Conservation (phyloP, 1,140 invertebrate genomes). For the Zaprionus nigranus region DNA sequence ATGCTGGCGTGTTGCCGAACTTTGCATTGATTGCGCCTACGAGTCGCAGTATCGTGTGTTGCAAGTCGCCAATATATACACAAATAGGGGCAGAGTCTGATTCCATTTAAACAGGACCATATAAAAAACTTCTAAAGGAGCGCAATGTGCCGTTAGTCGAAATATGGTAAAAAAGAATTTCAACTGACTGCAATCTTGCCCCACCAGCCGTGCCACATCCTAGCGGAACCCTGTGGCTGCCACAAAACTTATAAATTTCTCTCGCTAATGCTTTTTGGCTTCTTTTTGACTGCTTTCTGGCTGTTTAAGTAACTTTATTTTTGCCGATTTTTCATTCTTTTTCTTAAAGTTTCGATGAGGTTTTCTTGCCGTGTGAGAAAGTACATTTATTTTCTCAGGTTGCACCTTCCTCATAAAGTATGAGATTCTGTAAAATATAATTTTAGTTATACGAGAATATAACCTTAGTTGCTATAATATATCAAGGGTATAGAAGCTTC, state of each 20-base stretch:
- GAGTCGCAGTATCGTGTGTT: constrained; percentile 38
- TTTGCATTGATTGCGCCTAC: constrained; percentile 36
- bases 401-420: no score
- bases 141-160: constrained; percentile 59
- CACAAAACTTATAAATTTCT: constrained; percentile 74
- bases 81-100: constrained; percentile 69
- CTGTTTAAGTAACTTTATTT: constrained; percentile 48
- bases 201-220: background rate
- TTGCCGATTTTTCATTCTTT: constrained; percentile 53
- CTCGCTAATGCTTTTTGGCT: constrained; percentile 60
- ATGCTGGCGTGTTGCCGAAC: background rate
- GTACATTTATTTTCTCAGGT: background rate
- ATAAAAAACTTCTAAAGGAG: constrained; percentile 43
- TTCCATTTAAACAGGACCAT: constrained; percentile 37
- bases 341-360: background rate
- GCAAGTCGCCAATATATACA: constrained; percentile 58
- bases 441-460: no score
- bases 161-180: constrained; percentile 58
- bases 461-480: no score
- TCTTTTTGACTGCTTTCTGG: constrained; percentile 15
- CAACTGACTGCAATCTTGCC: constrained; percentile 63
- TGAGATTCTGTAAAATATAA: no score
- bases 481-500: background rate
- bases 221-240: constrained; percentile 4
- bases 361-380: background rate